Conservation (phyloP, 2,888 invertebrate species). For the Poecilus cupreus region DNA sequence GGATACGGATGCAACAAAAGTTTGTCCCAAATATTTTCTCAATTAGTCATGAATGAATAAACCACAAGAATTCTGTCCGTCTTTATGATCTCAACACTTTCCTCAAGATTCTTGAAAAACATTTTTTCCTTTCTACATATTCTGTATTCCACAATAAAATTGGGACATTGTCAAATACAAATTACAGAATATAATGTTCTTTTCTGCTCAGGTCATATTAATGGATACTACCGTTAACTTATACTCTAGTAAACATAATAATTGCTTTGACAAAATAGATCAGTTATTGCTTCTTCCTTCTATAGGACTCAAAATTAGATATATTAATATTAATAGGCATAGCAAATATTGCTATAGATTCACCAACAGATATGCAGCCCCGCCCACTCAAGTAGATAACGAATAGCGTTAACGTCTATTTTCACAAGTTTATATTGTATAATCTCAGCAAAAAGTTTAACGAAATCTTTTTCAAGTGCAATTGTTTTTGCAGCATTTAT, state of each 20-base stretch:
- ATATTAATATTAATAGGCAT: too few relatives aligned
- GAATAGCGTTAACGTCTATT: too few relatives aligned
- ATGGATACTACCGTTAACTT: neutral
- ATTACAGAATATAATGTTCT: neutral
- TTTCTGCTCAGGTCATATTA: neutral
- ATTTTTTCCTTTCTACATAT: too few relatives aligned
- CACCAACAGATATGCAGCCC: too few relatives aligned
- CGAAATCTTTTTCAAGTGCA: too few relatives aligned
- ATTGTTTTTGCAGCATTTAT: too few relatives aligned
- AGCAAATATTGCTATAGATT: too few relatives aligned
- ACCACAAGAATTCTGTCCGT: neutral
- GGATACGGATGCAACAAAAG: neutral
- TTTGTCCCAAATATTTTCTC: slow-evolving; percentile 22
- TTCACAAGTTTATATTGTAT: too few relatives aligned
- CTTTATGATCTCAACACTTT: neutral
- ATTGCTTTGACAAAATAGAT: neutral
- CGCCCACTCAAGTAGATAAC: too few relatives aligned
- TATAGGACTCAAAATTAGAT: neutral
- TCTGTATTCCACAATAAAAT: neutral
- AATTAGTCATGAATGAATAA: slow-evolving; percentile 31
- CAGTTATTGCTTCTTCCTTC: neutral
- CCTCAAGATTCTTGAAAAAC: too few relatives aligned
- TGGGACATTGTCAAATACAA: neutral
- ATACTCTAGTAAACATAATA: slow-evolving; percentile 7
- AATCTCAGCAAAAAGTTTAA: too few relatives aligned